phyloP scores from a whole-genome alignment of 2,888 invertebrate genomes.

The Augochlorella aurata region DNA sequence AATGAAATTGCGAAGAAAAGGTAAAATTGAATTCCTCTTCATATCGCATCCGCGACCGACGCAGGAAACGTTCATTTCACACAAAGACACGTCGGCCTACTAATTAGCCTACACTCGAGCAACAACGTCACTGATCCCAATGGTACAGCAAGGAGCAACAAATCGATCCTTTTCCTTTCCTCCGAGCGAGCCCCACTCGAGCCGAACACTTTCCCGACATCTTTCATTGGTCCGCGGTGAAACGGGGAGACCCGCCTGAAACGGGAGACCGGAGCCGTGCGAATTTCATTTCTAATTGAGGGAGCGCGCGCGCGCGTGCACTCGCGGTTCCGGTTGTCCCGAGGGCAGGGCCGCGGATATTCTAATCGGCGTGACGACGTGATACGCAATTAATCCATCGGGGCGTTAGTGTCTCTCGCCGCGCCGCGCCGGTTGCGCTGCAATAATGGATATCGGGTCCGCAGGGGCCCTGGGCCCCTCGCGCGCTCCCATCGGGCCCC shows the following conservation, averaged over 20 bases:
- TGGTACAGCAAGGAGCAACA: neutral
- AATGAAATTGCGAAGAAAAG: no score
- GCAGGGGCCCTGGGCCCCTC: conserved; percentile 20
- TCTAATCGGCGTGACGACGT: conserved; percentile 70
- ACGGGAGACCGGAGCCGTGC: neutral
- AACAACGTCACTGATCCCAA: neutral
- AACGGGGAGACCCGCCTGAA: neutral
- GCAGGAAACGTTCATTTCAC: no score
- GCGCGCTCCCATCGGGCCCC: neutral
- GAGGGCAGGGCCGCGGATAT: conserved; percentile 60
- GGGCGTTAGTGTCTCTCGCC: conserved; percentile 64
- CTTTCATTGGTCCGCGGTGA: neutral
- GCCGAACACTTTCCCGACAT: neutral
- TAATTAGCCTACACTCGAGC: no score
- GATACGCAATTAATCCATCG: conserved; percentile 77
- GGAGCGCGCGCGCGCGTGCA: conserved; percentile 24
- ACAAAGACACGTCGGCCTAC: no score
- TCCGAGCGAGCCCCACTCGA: neutral
- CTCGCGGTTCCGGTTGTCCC: conserved; percentile 30
- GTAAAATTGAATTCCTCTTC: no score
- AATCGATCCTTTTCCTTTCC: neutral
- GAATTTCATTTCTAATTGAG: conserved; percentile 60
- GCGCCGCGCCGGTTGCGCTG: conserved; percentile 28
- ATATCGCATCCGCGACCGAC: no score
- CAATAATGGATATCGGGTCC: conserved; percentile 68